phyloP scores from a whole-genome alignment of 2,797 vertebrate species.

The Enteromius argenteus region DNA sequence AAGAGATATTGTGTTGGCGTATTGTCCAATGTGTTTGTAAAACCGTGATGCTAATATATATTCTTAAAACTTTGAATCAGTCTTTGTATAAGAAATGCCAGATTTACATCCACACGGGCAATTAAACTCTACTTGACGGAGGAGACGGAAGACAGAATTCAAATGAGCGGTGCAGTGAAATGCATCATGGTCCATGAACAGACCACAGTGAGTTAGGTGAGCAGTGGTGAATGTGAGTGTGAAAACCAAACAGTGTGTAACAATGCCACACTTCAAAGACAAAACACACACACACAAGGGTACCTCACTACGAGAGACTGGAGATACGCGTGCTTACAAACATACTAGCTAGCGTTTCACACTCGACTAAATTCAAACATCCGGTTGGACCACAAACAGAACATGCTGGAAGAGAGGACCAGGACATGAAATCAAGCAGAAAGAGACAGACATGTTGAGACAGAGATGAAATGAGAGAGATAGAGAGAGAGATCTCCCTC shows the following conservation, averaged over 20 bases:
- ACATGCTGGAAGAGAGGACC: slow-evolving; percentile 28
- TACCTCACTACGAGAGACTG: slow-evolving; percentile 24
- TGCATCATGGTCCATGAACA: slow-evolving; percentile 63
- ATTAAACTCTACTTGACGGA: slow-evolving; percentile 36
- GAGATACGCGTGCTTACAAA: slow-evolving; percentile 45
- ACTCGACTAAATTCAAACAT: slow-evolving; percentile 41
- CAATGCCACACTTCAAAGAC: slow-evolving; percentile 40
- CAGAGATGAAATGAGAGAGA: slow-evolving; percentile 42
- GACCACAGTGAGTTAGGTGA: slow-evolving; percentile 58
- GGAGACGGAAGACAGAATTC: slow-evolving; percentile 51
- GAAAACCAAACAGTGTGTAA: slow-evolving; percentile 57
- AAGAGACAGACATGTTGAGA: slow-evolving; percentile 41
- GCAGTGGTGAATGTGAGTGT: slow-evolving; percentile 61
- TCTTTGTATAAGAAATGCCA: slow-evolving; percentile 4
- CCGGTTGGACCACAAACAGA: slow-evolving; percentile 42
- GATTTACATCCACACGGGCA: slow-evolving; percentile 41
- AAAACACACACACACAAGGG: slow-evolving; percentile 30
- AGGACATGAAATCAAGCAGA: slow-evolving; percentile 50
- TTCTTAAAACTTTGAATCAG: background rate
- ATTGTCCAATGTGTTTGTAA: too few relatives aligned
- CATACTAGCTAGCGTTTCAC: slow-evolving; percentile 42
- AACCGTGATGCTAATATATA: background rate
- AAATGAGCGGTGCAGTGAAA: slow-evolving; percentile 60
- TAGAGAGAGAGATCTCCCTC: slow-evolving; percentile 39
- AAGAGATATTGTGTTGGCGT: too few relatives aligned